Evolutionary conservation across 1,140 invertebrate genomes (phyloP).

Genomic region (Brachionus sp.): DNA sequence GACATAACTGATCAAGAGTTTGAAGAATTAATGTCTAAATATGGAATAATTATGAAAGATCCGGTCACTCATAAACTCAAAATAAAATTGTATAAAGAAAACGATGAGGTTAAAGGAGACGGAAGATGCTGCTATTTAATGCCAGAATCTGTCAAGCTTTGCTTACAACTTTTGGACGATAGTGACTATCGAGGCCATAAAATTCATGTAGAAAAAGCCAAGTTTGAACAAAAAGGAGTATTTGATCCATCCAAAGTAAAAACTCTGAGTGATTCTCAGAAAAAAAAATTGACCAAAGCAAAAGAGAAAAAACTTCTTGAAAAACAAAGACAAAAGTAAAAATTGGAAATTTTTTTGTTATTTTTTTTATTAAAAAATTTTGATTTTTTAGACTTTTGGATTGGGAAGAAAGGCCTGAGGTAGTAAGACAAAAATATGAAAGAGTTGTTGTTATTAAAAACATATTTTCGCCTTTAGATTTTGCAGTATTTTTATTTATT

Average conservation of each 20-base stretch:
- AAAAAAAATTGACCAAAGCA: constrained; percentile 71
- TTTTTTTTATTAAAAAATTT: background rate
- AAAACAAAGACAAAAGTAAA: constrained; percentile 38
- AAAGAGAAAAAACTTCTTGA: constrained; percentile 64
- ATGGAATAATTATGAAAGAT: constrained; percentile 88
- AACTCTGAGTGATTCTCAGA: constrained; percentile 12
- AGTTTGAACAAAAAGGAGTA: constrained; percentile 88
- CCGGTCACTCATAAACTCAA: constrained; percentile 76
- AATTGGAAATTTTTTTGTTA: background rate
- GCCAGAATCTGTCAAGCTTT: constrained; percentile 88
- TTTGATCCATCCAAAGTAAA: constrained; percentile 71
- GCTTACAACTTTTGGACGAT: constrained; percentile 86
- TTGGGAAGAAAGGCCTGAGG: constrained; percentile 45
- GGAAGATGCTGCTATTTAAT: constrained; percentile 94
- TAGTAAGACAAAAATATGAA: constrained; percentile 45
- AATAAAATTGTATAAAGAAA: constrained; percentile 80
- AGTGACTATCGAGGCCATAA: constrained; percentile 73
- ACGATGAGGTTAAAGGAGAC: constrained; percentile 85
- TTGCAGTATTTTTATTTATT: background rate
- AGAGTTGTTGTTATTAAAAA: constrained; percentile 45
- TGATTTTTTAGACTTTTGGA: background rate
- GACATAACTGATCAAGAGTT: constrained; percentile 78
- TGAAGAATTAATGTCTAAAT: constrained; percentile 84
- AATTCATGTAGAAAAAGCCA: constrained; percentile 79
- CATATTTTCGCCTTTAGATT: constrained; percentile 30